Evolutionary conservation across 1,140 invertebrate species (phyloP), one percentile per base, ranked within the genome.

Genomic region (Tachypleus tridentatus): DNA sequence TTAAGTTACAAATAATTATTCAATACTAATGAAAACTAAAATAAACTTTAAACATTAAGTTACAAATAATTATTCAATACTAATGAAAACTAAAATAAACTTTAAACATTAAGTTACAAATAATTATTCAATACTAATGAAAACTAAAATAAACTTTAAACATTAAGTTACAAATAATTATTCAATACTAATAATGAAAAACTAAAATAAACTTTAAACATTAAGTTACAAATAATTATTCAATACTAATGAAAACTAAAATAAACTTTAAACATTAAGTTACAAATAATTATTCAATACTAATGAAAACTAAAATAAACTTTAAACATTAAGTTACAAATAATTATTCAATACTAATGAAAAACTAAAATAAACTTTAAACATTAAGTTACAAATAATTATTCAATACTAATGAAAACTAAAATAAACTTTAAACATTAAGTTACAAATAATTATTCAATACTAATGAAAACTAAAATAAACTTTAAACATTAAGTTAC

Each of bases 341-440:
- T 29, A 9, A 56, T 59, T 6, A 11, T 10, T 54, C n/a, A 57
- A 29, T 29, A 29, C 29, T 29, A 29, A 29, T 29, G 29, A 29
- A 29, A 29, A 29, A 29, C 29, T 29, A 29, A 29, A 29, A 29
- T 29, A 29, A 29, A 29, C 29, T 29, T 29, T 29, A 0, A 6
- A 29, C 7, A 64, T 56, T n/a, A n/a, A n/a, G n/a, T 49, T 54
- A n/a, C 5, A 58, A 64, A 53, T 29, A 9, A 56, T 59, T 6
- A 11, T 10, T 54, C n/a, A 57, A 29, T 29, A 29, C 29, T 29
- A 29, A 29, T 29, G 29, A 29, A 29, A 29, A 29, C 29, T 29
- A 29, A 29, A 29, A 29, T 29, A 29, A 29, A 29, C 29, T 29
- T 29, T 29, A 0, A 6, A 29, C 7, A 64, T 56, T n/a, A n/a